Evolutionary conservation across 2,888 invertebrate species (phyloP), one percentile per base, ranked within the genome.

Genomic region (Cyaniris semiargus): DNA sequence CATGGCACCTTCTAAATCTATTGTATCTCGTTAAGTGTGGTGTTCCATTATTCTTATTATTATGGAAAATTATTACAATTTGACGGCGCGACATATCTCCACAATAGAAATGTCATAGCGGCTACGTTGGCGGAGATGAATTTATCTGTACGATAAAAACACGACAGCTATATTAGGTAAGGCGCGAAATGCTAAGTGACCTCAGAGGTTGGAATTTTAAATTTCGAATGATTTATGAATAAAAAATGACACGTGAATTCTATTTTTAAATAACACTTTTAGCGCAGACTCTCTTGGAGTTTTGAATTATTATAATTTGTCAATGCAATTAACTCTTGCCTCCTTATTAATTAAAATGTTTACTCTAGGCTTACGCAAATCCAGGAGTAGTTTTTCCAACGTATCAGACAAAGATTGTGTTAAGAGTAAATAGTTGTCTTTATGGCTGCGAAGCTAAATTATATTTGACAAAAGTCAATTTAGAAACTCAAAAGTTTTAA

Each of bases 1-100:
- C 66, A 15, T 31, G 27, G 27, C 66, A 72, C 38, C 72, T 23
- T 38, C 23, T 23, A 72, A 72, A 72, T 44, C 72, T 76, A 34
- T 71, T 56, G 23, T 53, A 34, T 70, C 70, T 34, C 18, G 53
- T 53, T 76, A 34, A 53, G 34, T 31, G 31, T 71, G 70, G 31
- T 53, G 53, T 53, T 27, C 79, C 80, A 79, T 80, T 81, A 81
- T 80, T 79, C 78, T n/a, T n/a, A n/a, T n/a, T n/a, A n/a, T n/a
- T n/a, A n/a, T n/a, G 85, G 85, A 85, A 87, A 88, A 89, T 89
- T 88, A 89, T 89, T 86, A 86, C 87, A 88, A 88, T 87, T 86
- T 85, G 89, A 84, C 81, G 82, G 82, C 76, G 79, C 83, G 83
- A 82, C 81, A 78, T 83, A 81, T 83, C 80, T 80, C 82, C 80